Evolutionary conservation across 2,797 vertebrate genomes (phyloP).

Genomic region (Smutsia gigantea): DNA sequence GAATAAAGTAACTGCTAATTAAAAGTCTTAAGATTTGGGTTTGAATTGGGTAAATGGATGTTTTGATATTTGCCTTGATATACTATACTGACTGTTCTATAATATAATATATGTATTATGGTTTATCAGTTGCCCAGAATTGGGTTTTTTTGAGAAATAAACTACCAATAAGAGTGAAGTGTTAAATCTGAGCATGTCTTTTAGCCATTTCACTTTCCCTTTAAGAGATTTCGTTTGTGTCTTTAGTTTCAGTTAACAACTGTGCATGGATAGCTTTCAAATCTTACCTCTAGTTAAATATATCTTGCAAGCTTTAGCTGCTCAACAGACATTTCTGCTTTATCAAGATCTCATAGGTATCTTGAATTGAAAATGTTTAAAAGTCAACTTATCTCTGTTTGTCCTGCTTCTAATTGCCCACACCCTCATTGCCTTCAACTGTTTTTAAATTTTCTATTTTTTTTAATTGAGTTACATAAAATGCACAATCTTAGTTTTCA

Average conservation of each 20-base stretch:
- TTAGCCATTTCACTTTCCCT: background rate
- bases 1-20: background rate
- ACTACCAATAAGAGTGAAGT: background rate
- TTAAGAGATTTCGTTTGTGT: background rate
- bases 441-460: too few species aligned
- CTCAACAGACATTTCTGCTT: background rate
- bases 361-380: background rate
- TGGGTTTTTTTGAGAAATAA: background rate
- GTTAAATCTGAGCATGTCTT: background rate
- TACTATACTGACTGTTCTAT: background rate
- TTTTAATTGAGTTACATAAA: too few species aligned
- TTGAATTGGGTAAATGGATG: background rate
- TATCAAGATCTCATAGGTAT: background rate
- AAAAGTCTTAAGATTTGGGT: background rate
- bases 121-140: background rate
- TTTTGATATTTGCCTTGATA: background rate
- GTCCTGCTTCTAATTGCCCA: background rate
- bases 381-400: background rate
- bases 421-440: background rate
- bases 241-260: conserved; percentile 47
- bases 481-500: too few species aligned
- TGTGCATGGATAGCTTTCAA: background rate
- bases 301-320: background rate
- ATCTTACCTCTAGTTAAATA: background rate
- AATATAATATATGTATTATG: background rate